A percentile compares a stretch with the other conserved stretches of the same genome.
phyloP scores from a whole-genome alignment of 1,140 invertebrate genomes.

The Drosophila tristis region DNA sequence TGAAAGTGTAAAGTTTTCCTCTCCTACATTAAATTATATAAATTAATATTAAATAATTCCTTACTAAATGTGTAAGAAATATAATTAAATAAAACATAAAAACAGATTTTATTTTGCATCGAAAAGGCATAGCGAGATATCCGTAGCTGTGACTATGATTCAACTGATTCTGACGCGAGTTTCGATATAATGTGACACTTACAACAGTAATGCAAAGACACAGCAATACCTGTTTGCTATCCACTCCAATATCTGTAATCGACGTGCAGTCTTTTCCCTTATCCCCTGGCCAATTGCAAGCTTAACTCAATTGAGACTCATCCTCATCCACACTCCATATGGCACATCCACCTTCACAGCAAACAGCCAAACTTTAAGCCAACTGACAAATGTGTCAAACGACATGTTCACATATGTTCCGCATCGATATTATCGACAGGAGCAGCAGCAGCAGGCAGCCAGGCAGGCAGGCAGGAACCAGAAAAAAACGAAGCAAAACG shows the following conservation, averaged over 20 bases:
- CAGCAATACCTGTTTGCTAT: background rate
- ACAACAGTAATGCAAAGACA: too few relatives aligned
- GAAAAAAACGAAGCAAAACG: constrained; percentile 18
- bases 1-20: too few relatives aligned
- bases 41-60: too few relatives aligned
- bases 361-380: constrained; percentile 57
- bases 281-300: constrained; percentile 34
- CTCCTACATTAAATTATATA: too few relatives aligned
- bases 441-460: constrained; percentile 4
- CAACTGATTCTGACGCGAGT: too few relatives aligned
- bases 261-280: background rate
- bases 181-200: too few relatives aligned
- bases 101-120: too few relatives aligned
- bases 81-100: too few relatives aligned
- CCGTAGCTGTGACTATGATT: too few relatives aligned
- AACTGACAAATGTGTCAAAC: constrained; percentile 81
- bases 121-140: too few relatives aligned
- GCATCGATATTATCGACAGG: constrained; percentile 75
- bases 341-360: too few relatives aligned
- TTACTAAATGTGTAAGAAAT: too few relatives aligned
- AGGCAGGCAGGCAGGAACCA: background rate
- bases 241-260: background rate
- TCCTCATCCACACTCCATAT: background rate
- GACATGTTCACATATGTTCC: constrained; percentile 80
- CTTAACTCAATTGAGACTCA: constrained; percentile 14